Evolutionary conservation across 2,797 vertebrate genomes (phyloP).

Genomic region (Mormyrus proboscirostris): DNA sequence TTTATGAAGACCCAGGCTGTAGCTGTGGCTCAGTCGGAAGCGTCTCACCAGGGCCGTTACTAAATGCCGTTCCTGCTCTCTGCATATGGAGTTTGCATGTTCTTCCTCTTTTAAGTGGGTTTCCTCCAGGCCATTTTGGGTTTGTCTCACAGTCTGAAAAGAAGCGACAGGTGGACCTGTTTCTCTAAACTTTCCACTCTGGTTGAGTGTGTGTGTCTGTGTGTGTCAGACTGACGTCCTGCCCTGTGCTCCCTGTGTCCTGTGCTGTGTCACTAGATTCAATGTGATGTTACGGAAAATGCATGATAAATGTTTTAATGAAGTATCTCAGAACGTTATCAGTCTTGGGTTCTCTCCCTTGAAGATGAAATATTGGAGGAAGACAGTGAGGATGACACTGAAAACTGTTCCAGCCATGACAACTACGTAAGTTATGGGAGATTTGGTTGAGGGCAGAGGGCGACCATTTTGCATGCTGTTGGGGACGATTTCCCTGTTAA

Average conservation of each 20-base stretch:
- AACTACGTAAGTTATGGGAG: conserved; percentile 58
- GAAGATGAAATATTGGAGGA: conserved; percentile 59
- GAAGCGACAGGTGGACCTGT: not conserved
- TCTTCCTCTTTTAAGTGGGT: not conserved
- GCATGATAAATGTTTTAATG: not conserved
- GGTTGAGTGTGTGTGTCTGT: not conserved
- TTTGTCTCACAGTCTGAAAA: not conserved
- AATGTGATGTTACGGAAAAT: not conserved
- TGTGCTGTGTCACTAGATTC: not conserved
- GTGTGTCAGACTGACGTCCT: not conserved
- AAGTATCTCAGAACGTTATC: not conserved
- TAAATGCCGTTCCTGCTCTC: not conserved
- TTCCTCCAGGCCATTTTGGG: not conserved
- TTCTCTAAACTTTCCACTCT: not conserved
- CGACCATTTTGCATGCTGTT: not conserved
- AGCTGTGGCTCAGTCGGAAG: not conserved
- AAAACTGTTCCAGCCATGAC: conserved; percentile 51
- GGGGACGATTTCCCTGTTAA: not conserved
- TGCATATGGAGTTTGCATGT: not conserved
- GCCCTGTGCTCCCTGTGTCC: not conserved
- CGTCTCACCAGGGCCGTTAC: not conserved
- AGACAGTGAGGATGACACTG: conserved; percentile 61
- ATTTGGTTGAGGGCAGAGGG: not conserved
- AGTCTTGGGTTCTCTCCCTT: conserved; percentile 21
- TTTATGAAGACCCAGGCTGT: not conserved